Evolutionary conservation across 2,113 vertebrate genomes (phyloP), one percentile per base, ranked within the genome.

Genomic region (Rhabdomys dilectus): DNA sequence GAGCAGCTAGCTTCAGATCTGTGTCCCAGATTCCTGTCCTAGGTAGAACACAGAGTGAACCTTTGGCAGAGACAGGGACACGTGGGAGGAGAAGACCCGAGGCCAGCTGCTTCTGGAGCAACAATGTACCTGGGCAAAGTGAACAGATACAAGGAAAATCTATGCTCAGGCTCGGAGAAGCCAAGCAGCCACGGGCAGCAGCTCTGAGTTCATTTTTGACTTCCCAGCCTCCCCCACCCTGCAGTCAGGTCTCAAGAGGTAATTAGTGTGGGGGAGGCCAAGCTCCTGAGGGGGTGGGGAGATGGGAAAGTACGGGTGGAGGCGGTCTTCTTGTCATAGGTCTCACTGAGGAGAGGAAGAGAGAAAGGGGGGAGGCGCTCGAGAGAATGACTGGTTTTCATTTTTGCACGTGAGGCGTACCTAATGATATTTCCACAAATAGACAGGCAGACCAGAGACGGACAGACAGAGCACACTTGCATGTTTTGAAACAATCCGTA

Each of bases 401-500:
- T 87, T 91, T 88, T 89, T 89, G 93, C 92, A 90, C 34, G 72
- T 45, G 19, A 97, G 39, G 90, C 97, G 64, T 93, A 97, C 96
- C 95, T 97, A 97, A 82, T 76, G 88, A 58, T 58, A 86, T 89
- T 91, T 90, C 95, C 95, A 94, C 97, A 97, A 97, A 98, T 95
- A 97, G 95, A 97, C 97, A 98, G 95, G 89, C 95, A 96, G 97
- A 97, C 93, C 26, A 42, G 91, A 93, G 95, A 97, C 56, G 93
- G 97, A 95, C 89, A 92, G 78, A 96, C 90, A 98, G 96, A 81
- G 93, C 97, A 97, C 97, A 97, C 88, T 94, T 76, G 97, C 88
- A 91, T 88, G 34, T 93, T 84, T 93, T 80, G 92, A 87, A 92
- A 96, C 91, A 89, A 45, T 91, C 95, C 98, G 91, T 99, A 99